Percentiles rank a stretch among this genome's conserved stretches.
Evolutionary conservation across 2,888 invertebrate genomes (phyloP).

Genomic region (Conus canariensis): DNA sequence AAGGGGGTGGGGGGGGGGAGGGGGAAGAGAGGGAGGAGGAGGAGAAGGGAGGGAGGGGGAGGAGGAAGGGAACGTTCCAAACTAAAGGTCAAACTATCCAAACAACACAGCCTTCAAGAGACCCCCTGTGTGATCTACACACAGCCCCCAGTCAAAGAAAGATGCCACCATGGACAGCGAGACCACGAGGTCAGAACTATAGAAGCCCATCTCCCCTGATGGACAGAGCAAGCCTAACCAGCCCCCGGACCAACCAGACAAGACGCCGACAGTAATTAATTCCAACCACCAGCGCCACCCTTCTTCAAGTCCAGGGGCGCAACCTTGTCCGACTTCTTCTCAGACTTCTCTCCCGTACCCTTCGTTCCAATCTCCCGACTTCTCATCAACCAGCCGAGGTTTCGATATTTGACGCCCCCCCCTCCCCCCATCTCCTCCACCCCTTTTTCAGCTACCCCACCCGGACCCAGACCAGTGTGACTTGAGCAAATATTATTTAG

Average conservation of each 20-base stretch:
- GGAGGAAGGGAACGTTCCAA: too few species aligned
- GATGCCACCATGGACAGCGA: not conserved
- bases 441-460: not conserved
- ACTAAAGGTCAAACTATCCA: too few species aligned
- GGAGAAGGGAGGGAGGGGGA: too few species aligned
- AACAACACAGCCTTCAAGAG: too few species aligned
- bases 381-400: too few species aligned
- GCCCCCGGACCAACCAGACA: not conserved
- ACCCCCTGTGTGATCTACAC: too few species aligned
- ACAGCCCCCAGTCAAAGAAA: not conserved
- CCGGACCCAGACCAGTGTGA: constrained; percentile 41
- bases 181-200: not conserved
- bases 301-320: not conserved
- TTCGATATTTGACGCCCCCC: too few species aligned
- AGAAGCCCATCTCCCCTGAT: not conserved
- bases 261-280: constrained; percentile 8
- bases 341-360: not conserved
- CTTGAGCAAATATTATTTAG: constrained; percentile 67
- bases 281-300: not conserved
- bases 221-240: not conserved
- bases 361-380: too few species aligned
- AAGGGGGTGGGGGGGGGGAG: too few species aligned
- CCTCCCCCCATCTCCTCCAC: too few species aligned
- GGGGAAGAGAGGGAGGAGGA: too few species aligned
- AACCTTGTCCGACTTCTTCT: constrained; percentile 37